These are phyloP conservation scores for Steinernema feltiae DNA, from an alignment of 1,140 invertebrate genomes.

Conservation along the genomic window DNA sequence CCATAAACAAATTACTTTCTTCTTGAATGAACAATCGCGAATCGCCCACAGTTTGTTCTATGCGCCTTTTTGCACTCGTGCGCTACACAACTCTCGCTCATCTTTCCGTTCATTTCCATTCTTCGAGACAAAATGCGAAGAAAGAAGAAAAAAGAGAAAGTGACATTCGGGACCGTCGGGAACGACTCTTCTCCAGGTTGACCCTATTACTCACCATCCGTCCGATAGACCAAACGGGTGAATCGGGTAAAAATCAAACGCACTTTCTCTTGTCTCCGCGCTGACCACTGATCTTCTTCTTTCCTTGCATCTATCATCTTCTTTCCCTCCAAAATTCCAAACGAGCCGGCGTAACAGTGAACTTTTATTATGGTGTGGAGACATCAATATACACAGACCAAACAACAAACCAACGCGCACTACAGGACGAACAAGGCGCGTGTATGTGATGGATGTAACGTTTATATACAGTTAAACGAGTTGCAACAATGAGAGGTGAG, in stretches of 20 bases:
- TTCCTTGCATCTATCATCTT: no score
- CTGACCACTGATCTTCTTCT: conserved; percentile 9
- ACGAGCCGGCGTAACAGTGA: background rate
- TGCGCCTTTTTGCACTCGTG: background rate
- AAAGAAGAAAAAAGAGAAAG: conserved; percentile 12
- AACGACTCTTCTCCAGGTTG: background rate
- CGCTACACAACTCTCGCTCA: background rate
- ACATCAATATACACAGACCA: conserved; percentile 15
- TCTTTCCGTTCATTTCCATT: background rate
- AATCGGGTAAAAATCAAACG: conserved; percentile 9
- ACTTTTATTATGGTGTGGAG: conserved; percentile 1
- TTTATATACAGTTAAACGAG: conserved; percentile 14
- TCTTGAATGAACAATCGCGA: conserved; percentile 4
- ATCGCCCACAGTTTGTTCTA: background rate
- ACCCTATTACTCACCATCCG: background rate
- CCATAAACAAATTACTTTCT: conserved; percentile 14
- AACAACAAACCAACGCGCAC: conserved; percentile 5
- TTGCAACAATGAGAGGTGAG: background rate
- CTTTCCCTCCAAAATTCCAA: conserved; percentile 4
- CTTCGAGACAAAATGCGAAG: background rate
- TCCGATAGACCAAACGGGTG: conserved; percentile 9
- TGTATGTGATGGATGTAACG: background rate
- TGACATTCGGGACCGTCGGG: conserved; percentile 3
- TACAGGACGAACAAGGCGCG: background rate
- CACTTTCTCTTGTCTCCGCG: conserved; percentile 5